Evolutionary conservation across 2,888 invertebrate genomes (phyloP), one percentile per base, ranked within the genome.

Genomic region (Rotaria magnacalcarata): DNA sequence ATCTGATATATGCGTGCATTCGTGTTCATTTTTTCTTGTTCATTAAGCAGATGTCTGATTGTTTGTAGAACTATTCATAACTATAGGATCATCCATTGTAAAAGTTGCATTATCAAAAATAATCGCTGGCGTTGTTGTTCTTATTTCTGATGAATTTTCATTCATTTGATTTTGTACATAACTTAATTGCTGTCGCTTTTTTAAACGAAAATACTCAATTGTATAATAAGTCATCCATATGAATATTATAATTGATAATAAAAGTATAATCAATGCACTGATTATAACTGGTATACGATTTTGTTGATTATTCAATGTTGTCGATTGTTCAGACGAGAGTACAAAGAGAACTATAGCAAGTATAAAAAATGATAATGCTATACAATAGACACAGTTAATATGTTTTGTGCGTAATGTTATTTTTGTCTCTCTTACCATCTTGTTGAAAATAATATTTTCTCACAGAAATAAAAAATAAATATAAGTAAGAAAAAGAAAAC

Each of bases 331-430:
- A n/a, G 80, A 47, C n/a, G 80, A 43, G n/a, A 80, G 47, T 47
- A 19, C 43, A 47, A 80, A 80, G 5, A 80, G 47, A 47, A 80
- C 47, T n/a, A 80, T 80, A 1, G 80, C 14, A n/a, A 80, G n/a
- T n/a, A 80, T 47, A 24, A 80, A 47, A 10, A 80, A 80, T 80
- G 80, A 80, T 47, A 80, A 2, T 14, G 80, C 47, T 80, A 47
- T 47, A 80, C 80, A 80, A n/a, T 80, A 80, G 19, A 80, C n/a
- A 47, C 80, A 80, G 24, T 24, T 47, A 10, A 80, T 80, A 80
- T 80, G 80, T 47, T 47, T 43, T 24, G 80, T 80, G 14, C 47
- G 80, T n/a, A 80, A 47, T 47, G 24, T 24, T 47, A 47, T 6
- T 24, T 47, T 80, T 47, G 41, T 14, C 41, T 47, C 11, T 47